Base-by-base conservation (phyloP, 2,888 invertebrate species). In the Galerucella pusilla region DNA sequence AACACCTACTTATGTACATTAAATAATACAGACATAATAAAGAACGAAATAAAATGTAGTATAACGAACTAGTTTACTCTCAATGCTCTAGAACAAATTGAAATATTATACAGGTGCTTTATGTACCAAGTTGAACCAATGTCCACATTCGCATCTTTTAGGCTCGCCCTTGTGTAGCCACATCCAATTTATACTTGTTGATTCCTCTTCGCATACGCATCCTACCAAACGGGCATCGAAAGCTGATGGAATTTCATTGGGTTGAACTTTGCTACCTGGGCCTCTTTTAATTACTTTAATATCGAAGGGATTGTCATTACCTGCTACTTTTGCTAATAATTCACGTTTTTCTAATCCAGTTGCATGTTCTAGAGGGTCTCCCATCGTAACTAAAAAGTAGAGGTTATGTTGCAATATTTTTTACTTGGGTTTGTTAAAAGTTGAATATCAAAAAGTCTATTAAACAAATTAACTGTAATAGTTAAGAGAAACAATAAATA, bases 191-290 rank as follows among this genome's bases (percentile, higher is more conserved):
- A 99, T 92, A 78, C 92, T 90, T 73, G 95, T 93, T 69, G 96
- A 92, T 86, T 98, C 98, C 88, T 97, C 97, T 88, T 98, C 97
- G 88, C 98, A 99, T 88, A 98, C 92, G 88, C 99, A 99, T 77
- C 98, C 98, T 80, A 99, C 93, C 81, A 98, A 91, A 84, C 98
- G 93, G 74, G 95, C 94, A 71, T 96, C 94, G 82, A 94, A 96
- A 84, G 95, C 94, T 70, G 98, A 97, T 76, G 97, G 97, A 83
- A 99, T 94, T 80, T 96, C 88, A 81, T 95, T 98, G 74, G 98
- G 98, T 80, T 91, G 89, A 46, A 93, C 94, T 85, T 94, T 94
- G 76, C 97, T 96, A 81, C 97, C 88, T 2, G 92, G 91, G 0
- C 93, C 93, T 81, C 96, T 92, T 88, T 95, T 95, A 81, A 94